These are phyloP conservation scores for Eudorcas thomsonii DNA, from an alignment of 2,113 vertebrate genomes.

Conservation along the genomic window DNA sequence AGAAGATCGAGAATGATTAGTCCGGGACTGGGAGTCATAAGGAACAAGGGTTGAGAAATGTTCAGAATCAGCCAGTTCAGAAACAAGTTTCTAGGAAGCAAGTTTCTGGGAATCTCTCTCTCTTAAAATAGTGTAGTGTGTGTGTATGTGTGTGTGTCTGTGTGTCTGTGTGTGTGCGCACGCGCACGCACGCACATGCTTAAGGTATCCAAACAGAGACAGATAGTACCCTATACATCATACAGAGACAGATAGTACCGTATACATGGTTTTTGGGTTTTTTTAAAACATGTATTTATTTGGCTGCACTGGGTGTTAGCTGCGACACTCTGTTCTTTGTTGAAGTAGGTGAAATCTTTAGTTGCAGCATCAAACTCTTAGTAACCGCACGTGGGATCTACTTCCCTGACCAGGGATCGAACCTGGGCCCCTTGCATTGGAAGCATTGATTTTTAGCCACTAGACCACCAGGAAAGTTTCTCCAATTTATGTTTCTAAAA, in stretches of 20 bases:
- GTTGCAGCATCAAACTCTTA: not conserved
- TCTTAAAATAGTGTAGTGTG: not conserved
- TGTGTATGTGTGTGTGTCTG: not conserved
- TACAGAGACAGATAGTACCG: not conserved
- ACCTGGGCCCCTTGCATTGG: not conserved
- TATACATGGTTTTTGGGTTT: accelerated
- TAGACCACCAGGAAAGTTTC: not conserved
- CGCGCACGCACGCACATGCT: accelerated
- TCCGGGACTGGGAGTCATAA: not conserved
- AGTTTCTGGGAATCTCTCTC: not conserved
- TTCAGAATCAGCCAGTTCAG: not conserved
- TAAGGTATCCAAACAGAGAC: not conserved
- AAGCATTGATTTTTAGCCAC: not conserved
- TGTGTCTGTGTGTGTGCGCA: not conserved
- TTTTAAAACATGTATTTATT: not conserved
- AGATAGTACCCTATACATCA: not conserved
- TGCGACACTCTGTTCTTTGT: not conserved
- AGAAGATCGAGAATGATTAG: not conserved
- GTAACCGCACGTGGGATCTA: not conserved
- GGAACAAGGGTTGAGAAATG: not conserved
- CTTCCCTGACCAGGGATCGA: not conserved
- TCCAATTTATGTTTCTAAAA: not conserved
- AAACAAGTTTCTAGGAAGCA: not conserved
- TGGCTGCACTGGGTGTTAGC: not conserved
- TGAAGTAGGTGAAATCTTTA: not conserved